Base-by-base conservation (phyloP, 1,140 invertebrate species). In the Cardiocondyla obscurior region DNA sequence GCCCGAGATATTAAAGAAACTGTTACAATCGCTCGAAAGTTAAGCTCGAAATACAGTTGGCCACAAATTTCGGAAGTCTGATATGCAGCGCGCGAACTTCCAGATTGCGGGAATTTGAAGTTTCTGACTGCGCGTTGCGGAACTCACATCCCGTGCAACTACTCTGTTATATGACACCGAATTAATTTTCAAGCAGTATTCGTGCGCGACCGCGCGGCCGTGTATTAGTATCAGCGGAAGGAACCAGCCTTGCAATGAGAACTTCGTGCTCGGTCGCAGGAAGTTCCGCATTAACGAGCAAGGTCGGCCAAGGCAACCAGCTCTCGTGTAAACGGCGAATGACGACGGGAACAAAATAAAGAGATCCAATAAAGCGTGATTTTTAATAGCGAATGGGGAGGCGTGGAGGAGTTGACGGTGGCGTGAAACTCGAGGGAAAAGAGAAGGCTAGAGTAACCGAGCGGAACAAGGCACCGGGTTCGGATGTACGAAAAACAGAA, bases 321-420 rank as follows among this genome's bases (percentile, higher is more conserved):
- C 16, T 46, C 57, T 64, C 46, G 60, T 46, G 7, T 53, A 67
- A 67, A 30, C 44, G 44, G 16, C 46, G 74, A 42, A 77, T 49
- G 62, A 67, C 25, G 53, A 22, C 46, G 74, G 53, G 49, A 28
- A 46, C 22, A 14, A 74, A 22, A 6, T 39, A n/a, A n/a, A n/a
- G 81, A 60, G 67, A 81, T 83, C 57, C 81, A 79, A 87, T 79
- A 83, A 85, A 73, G 62, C 46, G 36, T 74, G 81, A 87, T 85
- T 85, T 64, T 30, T 55, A 55, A 85, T 67, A 77, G 85, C 51
- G 39, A 58, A 81, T n/a, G 19, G 77, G 28, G 14, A 7, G 25
- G 16, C 22, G 64, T 36, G 36, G 28, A 7, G 28, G 8, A 49
- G 33, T 30, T 16, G 46, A 22, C n/a, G 49, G 30, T 28, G 33